Base-by-base conservation (phyloP, 1,140 invertebrate species). In the Nephotettix cincticeps region DNA sequence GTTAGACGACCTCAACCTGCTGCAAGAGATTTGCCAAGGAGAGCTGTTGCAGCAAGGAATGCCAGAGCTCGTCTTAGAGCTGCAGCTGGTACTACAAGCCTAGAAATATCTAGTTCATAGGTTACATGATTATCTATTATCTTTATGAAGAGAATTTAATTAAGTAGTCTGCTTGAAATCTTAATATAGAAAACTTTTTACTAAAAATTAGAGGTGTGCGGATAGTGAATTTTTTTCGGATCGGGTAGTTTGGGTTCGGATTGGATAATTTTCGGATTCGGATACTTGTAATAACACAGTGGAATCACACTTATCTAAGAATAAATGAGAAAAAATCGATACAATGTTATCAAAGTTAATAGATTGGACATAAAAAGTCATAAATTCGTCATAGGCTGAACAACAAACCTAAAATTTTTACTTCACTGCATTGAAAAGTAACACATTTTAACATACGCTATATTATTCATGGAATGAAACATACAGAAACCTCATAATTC, bases 31-130 rank as follows among this genome's bases (percentile, higher is more conserved):
- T 45, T 54, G 32, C 63, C 70, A 0, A 66, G 72, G 30, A 70
- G 69, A 64, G 71, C 63, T 14, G 71, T 68, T 64, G 70, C 32
- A 32, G 67, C 54, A 6, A 56, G 73, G 32, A 74, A 70, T 68
- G 69, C 73, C 4, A 71, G 73, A 54, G 73, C 71, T 30, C 19
- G 73, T 1, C 28, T 72, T 9, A 70, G 71, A 30, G 71, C 71
- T 58, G 71, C 71, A 64, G 69, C 65, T 17, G 66, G 66, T 58
- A 56, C 17, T 45, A 30, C 13, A 67, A 9, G 13, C 4, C 21
- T 21, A 1, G 14, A 14, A 19, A 40, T 6, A 43, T 36, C 11
- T 19, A 23, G 21, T 11, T 68, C 21, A 14, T 68, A 56, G 25
- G 3, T 29, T 4, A 25, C 17, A 27, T 14, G 4, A 21, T 21